Conservation (phyloP, 2,113 vertebrate genomes). For the Chelonoidis abingdonii region DNA sequence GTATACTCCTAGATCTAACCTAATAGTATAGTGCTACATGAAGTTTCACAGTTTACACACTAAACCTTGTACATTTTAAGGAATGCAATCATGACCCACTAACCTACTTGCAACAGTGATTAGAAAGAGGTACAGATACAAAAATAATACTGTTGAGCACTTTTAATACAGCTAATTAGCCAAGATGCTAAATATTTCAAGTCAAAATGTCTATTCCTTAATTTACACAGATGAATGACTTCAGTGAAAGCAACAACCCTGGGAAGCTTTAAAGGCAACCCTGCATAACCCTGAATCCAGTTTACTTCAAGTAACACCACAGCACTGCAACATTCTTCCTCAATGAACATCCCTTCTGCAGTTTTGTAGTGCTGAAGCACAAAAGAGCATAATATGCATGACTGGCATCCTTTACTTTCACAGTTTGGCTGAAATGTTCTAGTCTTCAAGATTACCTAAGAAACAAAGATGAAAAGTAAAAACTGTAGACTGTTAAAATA, state of each 20-base stretch:
- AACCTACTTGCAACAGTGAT: slow-evolving; percentile 57
- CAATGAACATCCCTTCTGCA: neutral
- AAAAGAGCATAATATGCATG: accelerated
- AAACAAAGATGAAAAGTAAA: neutral
- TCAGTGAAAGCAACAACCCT: neutral
- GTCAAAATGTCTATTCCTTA: neutral
- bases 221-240: neutral
- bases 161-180: neutral
- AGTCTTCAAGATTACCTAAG: neutral
- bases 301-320: slow-evolving; percentile 21
- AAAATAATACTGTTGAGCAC: neutral
- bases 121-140: neutral
- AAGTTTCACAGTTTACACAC: neutral
- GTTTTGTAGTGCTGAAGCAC: neutral
- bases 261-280: neutral
- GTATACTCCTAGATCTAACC: neutral
- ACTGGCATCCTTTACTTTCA: neutral
- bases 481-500: neutral
- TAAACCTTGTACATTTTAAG: neutral
- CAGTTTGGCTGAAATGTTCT: neutral
- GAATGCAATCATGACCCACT: slow-evolving; percentile 51
- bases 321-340: neutral
- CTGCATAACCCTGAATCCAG: accelerated
- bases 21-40: accelerated
- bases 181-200: neutral